Evolutionary conservation across 2,113 vertebrate genomes (phyloP).

Genomic region (Sphaerodactylus townsendi): DNA sequence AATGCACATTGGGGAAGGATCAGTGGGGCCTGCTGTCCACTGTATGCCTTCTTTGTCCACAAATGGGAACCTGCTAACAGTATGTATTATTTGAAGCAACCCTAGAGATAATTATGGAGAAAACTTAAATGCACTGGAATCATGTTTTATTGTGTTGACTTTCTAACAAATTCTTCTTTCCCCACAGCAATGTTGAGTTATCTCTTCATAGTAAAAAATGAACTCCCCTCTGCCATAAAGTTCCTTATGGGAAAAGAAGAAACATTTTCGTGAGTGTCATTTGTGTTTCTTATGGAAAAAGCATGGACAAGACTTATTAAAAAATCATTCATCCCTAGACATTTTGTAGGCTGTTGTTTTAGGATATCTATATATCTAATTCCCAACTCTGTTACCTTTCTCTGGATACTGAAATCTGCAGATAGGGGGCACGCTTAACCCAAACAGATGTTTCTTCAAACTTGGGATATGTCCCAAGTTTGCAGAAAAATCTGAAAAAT

Average conservation of each 20-base stretch:
- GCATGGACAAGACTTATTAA: slow-evolving; percentile 24
- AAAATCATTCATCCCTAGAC: slow-evolving; percentile 11
- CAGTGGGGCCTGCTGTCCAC: background rate
- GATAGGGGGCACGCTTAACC: no score
- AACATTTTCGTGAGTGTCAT: slow-evolving; percentile 69
- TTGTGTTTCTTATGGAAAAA: slow-evolving; percentile 21
- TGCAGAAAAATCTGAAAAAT: no score
- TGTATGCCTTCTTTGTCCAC: no score
- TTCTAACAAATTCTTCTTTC: slow-evolving; percentile 64
- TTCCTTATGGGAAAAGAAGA: slow-evolving; percentile 76
- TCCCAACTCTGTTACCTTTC: no score
- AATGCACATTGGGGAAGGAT: no score
- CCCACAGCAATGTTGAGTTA: slow-evolving; percentile 93
- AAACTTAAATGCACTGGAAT: slow-evolving; percentile 11
- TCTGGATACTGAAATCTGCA: no score
- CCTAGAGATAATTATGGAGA: background rate
- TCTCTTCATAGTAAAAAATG: slow-evolving; percentile 96
- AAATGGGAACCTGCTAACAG: background rate
- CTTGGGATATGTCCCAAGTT: no score
- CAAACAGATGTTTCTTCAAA: no score
- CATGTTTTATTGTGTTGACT: slow-evolving; percentile 1
- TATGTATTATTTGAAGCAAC: background rate
- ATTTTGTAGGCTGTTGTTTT: background rate
- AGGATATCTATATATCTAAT: no score
- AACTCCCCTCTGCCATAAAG: slow-evolving; percentile 92